Evolutionary conservation across 2,113 vertebrate genomes (phyloP).

Genomic region (Tachysurus vachellii): DNA sequence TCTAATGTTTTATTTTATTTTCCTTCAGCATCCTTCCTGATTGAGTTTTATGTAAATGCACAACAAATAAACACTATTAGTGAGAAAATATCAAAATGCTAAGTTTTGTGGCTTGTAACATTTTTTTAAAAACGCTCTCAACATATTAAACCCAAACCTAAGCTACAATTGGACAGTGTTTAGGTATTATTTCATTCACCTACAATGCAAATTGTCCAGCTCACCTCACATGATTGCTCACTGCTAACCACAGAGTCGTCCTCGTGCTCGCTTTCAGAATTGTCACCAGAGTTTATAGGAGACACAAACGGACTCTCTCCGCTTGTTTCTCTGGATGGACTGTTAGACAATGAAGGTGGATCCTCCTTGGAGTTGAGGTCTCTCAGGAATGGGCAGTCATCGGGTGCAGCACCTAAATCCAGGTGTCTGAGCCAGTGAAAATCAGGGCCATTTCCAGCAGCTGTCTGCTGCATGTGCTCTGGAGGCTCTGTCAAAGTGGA

Average conservation of each 20-base stretch:
- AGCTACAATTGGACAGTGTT: not conserved
- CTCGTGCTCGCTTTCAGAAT: conserved; percentile 88
- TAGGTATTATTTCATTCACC: not conserved
- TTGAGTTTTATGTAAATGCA: not conserved
- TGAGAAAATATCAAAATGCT: not conserved
- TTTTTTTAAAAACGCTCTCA: not conserved
- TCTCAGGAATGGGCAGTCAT: conserved; percentile 90
- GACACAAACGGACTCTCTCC: conserved; percentile 85
- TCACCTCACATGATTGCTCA: conserved; percentile 89
- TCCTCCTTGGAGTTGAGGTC: conserved; percentile 77
- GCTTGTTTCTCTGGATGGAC: conserved; percentile 76
- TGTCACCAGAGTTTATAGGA: conserved; percentile 84
- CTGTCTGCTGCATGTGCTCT: conserved; percentile 66
- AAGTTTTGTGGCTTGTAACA: not conserved
- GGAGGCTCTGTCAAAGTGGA: conserved; percentile 64
- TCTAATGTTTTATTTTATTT: not conserved
- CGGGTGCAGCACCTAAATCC: conserved; percentile 81
- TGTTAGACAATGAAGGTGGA: conserved; percentile 65
- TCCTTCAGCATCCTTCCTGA: not conserved
- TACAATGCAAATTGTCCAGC: conserved; percentile 19
- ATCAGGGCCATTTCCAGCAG: conserved; percentile 78
- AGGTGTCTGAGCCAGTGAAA: conserved; percentile 89
- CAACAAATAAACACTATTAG: not conserved
- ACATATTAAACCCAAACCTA: not conserved
- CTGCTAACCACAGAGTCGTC: conserved; percentile 85